Evolutionary conservation across 2,113 vertebrate genomes (phyloP).

Genomic region (Dendropsophus ebraccatus): DNA sequence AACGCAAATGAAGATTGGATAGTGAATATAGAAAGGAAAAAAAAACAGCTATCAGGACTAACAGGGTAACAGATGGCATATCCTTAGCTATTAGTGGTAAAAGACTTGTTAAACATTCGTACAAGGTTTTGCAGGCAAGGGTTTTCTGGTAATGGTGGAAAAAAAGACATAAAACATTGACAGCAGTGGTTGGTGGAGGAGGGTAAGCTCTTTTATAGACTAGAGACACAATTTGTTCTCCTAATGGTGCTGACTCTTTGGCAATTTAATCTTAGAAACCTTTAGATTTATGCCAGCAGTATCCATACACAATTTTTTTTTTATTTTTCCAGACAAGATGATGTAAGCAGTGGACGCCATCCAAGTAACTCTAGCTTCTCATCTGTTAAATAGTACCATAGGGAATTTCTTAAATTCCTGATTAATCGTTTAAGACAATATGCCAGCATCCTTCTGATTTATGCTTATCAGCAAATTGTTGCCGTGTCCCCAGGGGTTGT

Average conservation of each 20-base stretch:
- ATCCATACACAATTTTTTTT: conserved; percentile 21
- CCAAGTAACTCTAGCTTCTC: conserved; percentile 33
- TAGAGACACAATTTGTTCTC: conserved; percentile 49
- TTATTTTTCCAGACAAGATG: conserved; percentile 22
- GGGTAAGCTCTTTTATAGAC: conserved; percentile 26
- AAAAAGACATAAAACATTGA: conserved; percentile 35
- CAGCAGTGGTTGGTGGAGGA: conserved; percentile 20
- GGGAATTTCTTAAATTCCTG: conserved; percentile 40
- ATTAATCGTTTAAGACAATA: conserved; percentile 39
- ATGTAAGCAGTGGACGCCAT: conserved; percentile 25
- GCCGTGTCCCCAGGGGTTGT: neutral
- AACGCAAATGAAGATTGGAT: neutral
- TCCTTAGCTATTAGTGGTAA: neutral
- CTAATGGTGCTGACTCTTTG: conserved; percentile 45
- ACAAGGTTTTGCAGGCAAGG: conserved; percentile 3
- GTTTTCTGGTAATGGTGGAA: conserved; percentile 24
- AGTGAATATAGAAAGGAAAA: neutral
- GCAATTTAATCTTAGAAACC: conserved; percentile 45
- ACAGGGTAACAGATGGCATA: neutral
- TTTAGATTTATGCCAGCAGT: conserved; percentile 46
- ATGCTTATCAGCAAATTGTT: conserved; percentile 41
- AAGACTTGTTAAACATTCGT: neutral
- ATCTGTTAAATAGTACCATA: conserved; percentile 34
- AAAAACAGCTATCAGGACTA: neutral
- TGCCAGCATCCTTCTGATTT: conserved; percentile 35